A percentile compares a stretch with the other conserved stretches of the same genome.
These are phyloP conservation scores for Nezara viridula DNA, from an alignment of 2,888 invertebrate species.

Conservation along the genomic window DNA sequence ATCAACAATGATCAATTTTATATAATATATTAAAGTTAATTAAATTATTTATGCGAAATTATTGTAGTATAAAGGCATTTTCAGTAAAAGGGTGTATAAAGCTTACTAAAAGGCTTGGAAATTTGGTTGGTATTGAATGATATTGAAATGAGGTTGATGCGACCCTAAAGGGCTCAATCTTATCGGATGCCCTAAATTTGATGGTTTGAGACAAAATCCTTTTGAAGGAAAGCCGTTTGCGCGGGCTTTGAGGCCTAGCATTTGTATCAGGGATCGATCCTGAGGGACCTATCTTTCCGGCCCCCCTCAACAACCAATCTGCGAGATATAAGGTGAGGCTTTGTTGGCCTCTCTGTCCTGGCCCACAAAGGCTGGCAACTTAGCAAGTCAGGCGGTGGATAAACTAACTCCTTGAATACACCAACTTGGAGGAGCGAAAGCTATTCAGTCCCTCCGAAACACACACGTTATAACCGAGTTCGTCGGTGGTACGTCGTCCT, in stretches of 20 bases:
- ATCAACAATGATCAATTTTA: background rate
- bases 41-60: too few species aligned
- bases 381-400: conserved; percentile 29
- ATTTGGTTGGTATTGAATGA: background rate
- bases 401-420: conserved; percentile 44
- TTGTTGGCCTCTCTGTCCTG: background rate
- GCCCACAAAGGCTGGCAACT: conserved; percentile 12
- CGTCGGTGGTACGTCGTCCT: background rate
- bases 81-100: background rate
- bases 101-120: background rate
- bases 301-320: conserved; percentile 17
- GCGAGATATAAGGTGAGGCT: conserved; percentile 34
- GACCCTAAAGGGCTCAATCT: conserved; percentile 6
- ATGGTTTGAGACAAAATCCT: conserved; percentile 47
- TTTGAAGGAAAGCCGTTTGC: conserved; percentile 15
- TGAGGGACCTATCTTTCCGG: background rate
- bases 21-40: background rate
- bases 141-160: conserved; percentile 36
- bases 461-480: conserved; percentile 34
- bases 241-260: conserved; percentile 23
- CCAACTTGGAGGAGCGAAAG: conserved; percentile 13
- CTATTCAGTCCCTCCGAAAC: conserved; percentile 3
- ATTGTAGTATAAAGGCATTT: background rate
- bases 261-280: conserved; percentile 18
- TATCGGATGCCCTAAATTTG: conserved; percentile 40